These are phyloP conservation scores for Epizoanthus scotinus DNA, from an alignment of 92 coral and sea anemone genomes.

Conservation along the genomic window DNA sequence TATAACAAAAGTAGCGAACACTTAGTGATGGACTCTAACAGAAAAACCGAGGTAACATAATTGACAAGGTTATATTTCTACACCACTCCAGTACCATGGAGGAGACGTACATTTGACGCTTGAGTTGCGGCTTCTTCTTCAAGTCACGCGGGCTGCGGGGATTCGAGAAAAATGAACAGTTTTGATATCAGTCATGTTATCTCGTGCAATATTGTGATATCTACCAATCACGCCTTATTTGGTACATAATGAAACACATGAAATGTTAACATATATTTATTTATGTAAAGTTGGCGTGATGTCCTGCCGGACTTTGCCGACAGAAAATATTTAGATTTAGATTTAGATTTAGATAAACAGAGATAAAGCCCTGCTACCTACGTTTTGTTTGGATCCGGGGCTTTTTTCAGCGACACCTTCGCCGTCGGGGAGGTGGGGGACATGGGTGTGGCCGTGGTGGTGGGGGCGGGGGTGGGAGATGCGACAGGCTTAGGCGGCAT, in stretches of 20 bases:
- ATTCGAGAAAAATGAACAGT: background rate
- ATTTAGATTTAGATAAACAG: no score
- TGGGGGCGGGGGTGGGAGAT: constrained; percentile 52
- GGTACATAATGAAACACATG: background rate
- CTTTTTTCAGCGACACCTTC: constrained; percentile 78
- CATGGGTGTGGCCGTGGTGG: constrained; percentile 23
- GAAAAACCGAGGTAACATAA: no score
- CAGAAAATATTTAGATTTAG: no score
- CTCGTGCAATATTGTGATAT: no score
- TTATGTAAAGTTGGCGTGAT: no score
- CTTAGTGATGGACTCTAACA: no score
- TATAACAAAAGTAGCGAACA: no score
- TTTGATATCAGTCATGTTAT: no score
- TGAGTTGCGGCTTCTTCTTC: constrained; percentile 94
- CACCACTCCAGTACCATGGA: constrained; percentile 96
- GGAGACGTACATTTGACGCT: constrained; percentile 98
- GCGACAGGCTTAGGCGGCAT: constrained; percentile 69
- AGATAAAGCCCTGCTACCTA: constrained; percentile 30
- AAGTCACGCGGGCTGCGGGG: constrained; percentile 76
- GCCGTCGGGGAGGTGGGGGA: constrained; percentile 48
- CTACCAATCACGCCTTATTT: background rate
- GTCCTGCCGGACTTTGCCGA: no score
- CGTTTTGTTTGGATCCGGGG: constrained; percentile 87
- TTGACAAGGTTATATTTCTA: constrained; percentile 90
- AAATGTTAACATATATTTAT: no score